Evolutionary conservation across 1,140 invertebrate genomes (phyloP), one percentile per base, ranked within the genome.

Genomic region (Pararge aegeria): DNA sequence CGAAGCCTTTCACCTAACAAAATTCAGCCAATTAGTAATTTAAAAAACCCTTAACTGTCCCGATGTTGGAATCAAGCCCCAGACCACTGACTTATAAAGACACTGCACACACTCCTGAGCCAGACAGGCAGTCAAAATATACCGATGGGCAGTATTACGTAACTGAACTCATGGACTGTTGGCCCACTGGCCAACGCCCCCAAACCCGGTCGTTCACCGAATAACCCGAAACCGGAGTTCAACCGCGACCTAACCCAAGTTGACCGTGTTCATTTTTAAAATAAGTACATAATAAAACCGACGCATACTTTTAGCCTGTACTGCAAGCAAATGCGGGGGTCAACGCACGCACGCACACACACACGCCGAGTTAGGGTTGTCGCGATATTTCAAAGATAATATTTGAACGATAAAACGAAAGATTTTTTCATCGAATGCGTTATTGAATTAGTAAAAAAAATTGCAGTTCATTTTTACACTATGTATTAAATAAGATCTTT

Each of bases 271-370:
- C 80, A 85, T 87, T 89, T 89, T 89, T 84, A 85, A 87, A 87
- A 87, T 83, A 89, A 89, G 83, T 81, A 78, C 82, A 87, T 89
- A 89, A 87, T 87, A 88, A 86, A 88, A 85, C 74, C 79, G 78
- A 83, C 81, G 87, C 83, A 87, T 86, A 87, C 87, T 84, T 87
- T 87, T 87, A 87, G 84, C 81, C 79, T 78, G 82, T 84, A 83
- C 75, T 76, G 75, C 82, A 78, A 83, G 83, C 82, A 81, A 85
- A 83, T 85, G 84, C 80, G 76, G 74, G 78, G 84, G 84, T 87
- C 87, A 80, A 73, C 82, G 86, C 79, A 78, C 74, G 69, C 70
- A 89, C 89, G 82, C 90, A 86, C 83, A 84, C 79, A 78, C 58
- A 70, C 46, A 46, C 48, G 30, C n/a, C 24, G 18, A 46, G 44